These are phyloP conservation scores for Psilopsiagon aymara DNA, from an alignment of 2,113 vertebrate species.

Conservation along the genomic window DNA sequence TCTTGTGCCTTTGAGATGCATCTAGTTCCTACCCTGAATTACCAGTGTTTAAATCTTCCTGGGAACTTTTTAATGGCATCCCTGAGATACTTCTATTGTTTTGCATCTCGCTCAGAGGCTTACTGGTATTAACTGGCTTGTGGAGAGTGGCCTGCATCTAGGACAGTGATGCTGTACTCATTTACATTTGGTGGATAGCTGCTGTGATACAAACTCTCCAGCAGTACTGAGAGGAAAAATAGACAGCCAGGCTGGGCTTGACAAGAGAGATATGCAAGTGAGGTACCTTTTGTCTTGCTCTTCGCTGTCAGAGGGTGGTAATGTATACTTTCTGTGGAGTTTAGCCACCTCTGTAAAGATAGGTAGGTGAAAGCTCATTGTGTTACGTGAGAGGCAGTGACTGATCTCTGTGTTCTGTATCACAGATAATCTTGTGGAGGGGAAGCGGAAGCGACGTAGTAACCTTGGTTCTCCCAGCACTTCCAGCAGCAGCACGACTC, in stretches of 20 bases:
- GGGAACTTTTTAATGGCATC: not conserved
- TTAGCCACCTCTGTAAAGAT: not conserved
- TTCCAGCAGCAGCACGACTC: conserved; percentile 78
- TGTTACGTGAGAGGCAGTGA: not conserved
- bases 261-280: rapidly evolving
- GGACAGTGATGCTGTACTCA: not conserved
- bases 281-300: not conserved
- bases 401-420: not conserved
- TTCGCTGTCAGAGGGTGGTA: not conserved
- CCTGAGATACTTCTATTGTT: not conserved
- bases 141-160: not conserved
- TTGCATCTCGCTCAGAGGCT: not conserved
- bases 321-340: not conserved
- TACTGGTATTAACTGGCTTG: not conserved
- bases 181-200: not conserved
- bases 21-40: not conserved
- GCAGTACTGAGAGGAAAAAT: not conserved
- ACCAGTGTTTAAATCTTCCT: not conserved
- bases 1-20: not conserved
- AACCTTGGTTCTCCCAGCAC: conserved; percentile 78
- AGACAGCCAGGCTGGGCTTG: not conserved
- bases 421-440: conserved; percentile 96
- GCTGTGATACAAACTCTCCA: not conserved
- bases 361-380: not conserved
- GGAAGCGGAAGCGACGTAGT: conserved; percentile 88